Evolutionary conservation across 2,113 vertebrate genomes (phyloP).

Genomic region (Manacus vitellinus): DNA sequence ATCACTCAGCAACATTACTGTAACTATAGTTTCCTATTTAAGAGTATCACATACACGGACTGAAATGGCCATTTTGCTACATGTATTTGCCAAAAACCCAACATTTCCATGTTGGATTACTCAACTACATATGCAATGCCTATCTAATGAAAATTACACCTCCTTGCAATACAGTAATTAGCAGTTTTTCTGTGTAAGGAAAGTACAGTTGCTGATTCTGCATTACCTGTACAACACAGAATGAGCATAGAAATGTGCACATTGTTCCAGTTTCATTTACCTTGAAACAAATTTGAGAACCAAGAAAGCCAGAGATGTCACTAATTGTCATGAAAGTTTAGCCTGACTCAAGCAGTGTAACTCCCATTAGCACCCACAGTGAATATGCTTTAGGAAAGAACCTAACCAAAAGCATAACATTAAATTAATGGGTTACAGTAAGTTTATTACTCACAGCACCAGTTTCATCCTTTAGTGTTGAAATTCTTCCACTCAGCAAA

Average conservation of each 20-base stretch:
- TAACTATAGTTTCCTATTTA: not conserved
- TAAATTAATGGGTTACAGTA: not conserved
- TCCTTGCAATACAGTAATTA: not conserved
- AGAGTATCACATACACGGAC: not conserved
- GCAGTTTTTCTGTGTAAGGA: not conserved
- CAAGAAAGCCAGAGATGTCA: not conserved
- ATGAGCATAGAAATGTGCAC: not conserved
- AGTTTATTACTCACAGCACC: conserved; percentile 90
- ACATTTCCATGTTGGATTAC: not conserved
- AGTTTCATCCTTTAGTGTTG: conserved; percentile 97
- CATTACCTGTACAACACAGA: not conserved
- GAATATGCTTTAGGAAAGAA: not conserved
- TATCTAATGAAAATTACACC: not conserved
- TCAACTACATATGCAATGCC: not conserved
- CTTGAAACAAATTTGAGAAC: not conserved
- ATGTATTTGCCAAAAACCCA: not conserved
- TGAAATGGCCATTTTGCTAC: not conserved
- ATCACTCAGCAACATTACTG: not conserved
- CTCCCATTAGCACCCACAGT: not conserved
- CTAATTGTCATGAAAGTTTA: not conserved
- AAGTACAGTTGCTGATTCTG: not conserved
- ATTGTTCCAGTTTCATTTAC: not conserved
- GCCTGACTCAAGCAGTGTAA: not conserved
- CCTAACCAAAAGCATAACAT: not conserved
- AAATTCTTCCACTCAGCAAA: conserved; percentile 98